Base-by-base conservation (phyloP, 2,888 invertebrate species). In the Idaea straminata region DNA sequence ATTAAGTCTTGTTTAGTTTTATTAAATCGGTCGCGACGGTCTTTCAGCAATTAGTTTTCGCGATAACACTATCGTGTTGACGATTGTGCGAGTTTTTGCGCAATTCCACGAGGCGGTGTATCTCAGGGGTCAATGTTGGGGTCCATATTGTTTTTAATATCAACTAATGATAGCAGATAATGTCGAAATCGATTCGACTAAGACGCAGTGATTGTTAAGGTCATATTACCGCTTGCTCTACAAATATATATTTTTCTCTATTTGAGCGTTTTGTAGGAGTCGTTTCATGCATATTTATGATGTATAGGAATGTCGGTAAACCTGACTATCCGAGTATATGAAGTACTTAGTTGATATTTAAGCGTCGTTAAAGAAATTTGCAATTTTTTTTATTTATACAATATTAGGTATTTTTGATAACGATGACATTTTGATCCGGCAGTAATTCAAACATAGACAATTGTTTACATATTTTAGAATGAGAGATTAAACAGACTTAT, bases 1-100 rank as follows among this genome's bases (percentile, higher is more conserved):
- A 71, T 73, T 69, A 73, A 65, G 61, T 67, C 68, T 69, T 35
- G 69, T 71, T 73, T 66, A 72, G 71, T 64, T 66, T 59, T 64
- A 69, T 66, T 66, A 66, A 63, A 69, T 59, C 59, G 64, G 57
- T 62, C 35, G 61, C 63, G 66, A 64, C 59, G 61, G 64, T 61
- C 67, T 59, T 16, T 58, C 62, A 58, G 64, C 59, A 64, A 69
- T 67, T 63, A 64, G 35, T 69, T 64, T 61, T 57, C 35, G 60
- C 61, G 80, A 81, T 79, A 76, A 73, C 68, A 66, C 67, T 76
- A 78, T 80, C 76, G 62, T 74, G 77, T 80, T 78, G 72, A 72
- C 72, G 66, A 68, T 62, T 63, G 47, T 16, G 60, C 57, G 62
- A 34, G 69, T 69, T 71, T 74, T 76, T 74, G 71, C 72, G 68